These are phyloP conservation scores for Chelon auratus DNA, from an alignment of 2,797 vertebrate genomes.

Conservation along the genomic window DNA sequence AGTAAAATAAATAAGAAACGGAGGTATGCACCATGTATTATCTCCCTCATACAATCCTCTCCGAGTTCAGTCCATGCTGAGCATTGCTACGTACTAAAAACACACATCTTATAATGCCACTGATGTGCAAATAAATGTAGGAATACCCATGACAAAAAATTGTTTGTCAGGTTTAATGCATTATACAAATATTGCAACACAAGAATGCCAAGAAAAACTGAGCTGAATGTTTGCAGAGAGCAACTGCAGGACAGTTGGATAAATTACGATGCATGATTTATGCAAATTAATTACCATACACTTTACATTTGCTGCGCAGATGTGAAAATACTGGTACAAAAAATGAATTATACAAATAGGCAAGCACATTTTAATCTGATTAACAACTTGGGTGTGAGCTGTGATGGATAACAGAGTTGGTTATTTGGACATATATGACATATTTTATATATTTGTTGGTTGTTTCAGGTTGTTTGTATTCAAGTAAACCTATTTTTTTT, in stretches of 20 bases:
- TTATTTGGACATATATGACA: too few species aligned
- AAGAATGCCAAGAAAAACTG: background rate
- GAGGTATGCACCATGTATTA: background rate
- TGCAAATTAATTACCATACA: background rate
- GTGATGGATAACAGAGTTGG: background rate
- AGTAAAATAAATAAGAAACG: slow-evolving; percentile 34
- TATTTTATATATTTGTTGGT: too few species aligned
- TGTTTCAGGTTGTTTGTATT: too few species aligned
- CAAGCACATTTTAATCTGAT: background rate
- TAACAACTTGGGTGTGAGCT: background rate
- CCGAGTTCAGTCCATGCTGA: background rate
- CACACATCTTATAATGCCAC: background rate
- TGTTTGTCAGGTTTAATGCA: background rate
- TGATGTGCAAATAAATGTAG: too few species aligned
- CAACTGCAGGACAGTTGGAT: background rate
- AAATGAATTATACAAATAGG: background rate
- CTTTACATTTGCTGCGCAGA: background rate
- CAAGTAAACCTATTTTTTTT: background rate
- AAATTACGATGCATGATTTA: background rate
- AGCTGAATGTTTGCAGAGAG: background rate
- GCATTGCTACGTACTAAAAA: background rate
- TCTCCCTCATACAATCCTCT: background rate
- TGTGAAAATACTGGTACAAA: background rate
- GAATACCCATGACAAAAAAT: too few species aligned
- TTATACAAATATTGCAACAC: background rate